Base-by-base conservation (phyloP, 2,113 vertebrate species). In the Tautogolabrus adspersus region DNA sequence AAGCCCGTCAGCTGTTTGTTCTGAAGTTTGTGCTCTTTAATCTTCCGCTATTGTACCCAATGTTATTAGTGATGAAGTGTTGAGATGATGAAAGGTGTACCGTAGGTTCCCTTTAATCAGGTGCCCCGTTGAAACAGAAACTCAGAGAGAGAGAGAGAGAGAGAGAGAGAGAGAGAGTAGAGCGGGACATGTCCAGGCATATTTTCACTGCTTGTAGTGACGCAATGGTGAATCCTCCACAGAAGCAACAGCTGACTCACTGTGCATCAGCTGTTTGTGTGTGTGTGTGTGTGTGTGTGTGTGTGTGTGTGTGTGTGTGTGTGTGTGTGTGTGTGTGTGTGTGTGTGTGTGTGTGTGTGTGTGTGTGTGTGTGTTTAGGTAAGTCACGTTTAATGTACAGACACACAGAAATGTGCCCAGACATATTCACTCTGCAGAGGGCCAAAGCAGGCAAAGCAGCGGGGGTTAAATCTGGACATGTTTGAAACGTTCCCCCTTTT, bases 121-220 rank as follows among this genome's bases (percentile, higher is more conserved):
- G 3, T 26, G 5, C 0, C 8, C 37, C 11, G n/a, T 19, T 13
- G 10, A 8, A 21, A 11, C 3, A n/a, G 49, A 52, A 52, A 52
- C 49, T 21, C 2, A 51, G 1, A 51, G 18, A 38, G 26, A 66
- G 1, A n/a, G 34, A 5, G 26, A 12, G 42, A 10, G 42, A 13
- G 42, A 10, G 54, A 22, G 19, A 7, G 19, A 4, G 44, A 23
- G 56, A n/a, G 30, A 2, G 61, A 19, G 12, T 6, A 8, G 6
- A 23, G 40, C n/a, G 63, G 67, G 47, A 86, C 84, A 73, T 42
- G 84, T 40, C 75, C 55, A 58, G 71, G 38, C 84, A 86, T 75
- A 72, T 72, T 49, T 55, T 34, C 23, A 12, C 46, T n/a, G 3
- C 10, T 7, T 47, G 37, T 57, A 34, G 64, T 55, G 30, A 59